Conservation (phyloP, 2,888 invertebrate genomes). For the Amphimallon solstitiale region DNA sequence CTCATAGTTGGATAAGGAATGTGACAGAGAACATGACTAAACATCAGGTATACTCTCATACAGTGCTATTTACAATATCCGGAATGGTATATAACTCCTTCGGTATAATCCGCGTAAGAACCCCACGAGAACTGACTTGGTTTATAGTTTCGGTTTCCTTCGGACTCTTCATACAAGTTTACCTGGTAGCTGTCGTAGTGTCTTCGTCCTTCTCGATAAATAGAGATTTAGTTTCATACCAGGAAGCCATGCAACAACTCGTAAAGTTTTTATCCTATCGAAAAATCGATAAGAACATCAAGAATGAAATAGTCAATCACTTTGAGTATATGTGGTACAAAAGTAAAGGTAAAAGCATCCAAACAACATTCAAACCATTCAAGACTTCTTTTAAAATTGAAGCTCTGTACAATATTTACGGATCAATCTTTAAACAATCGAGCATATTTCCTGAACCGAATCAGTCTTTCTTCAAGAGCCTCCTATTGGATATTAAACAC, state of each 20-base stretch:
- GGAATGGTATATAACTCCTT: conserved; percentile 5
- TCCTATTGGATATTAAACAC: conserved; percentile 40
- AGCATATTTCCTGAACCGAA: conserved; percentile 40
- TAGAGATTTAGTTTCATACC: conserved; percentile 36
- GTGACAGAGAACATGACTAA: neutral
- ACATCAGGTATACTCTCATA: neutral
- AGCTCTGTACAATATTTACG: conserved; percentile 44
- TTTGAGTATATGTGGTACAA: conserved; percentile 49
- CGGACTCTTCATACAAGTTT: neutral
- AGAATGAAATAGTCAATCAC: conserved; percentile 46
- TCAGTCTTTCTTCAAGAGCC: conserved; percentile 40
- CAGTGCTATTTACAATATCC: conserved; percentile 2
- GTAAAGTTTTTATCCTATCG: conserved; percentile 43
- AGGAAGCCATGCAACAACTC: conserved; percentile 47
- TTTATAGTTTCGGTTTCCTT: neutral
- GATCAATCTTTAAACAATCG: conserved; percentile 36
- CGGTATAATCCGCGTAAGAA: neutral
- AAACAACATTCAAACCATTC: conserved; percentile 38
- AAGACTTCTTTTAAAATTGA: conserved; percentile 44
- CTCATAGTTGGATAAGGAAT: conserved; percentile 7
- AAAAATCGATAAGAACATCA: conserved; percentile 45
- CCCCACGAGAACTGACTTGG: neutral
- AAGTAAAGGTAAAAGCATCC: conserved; percentile 39
- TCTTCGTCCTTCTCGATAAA: conserved; percentile 31
- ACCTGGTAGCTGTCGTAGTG: conserved; percentile 24